These are phyloP conservation scores for Dinomys branickii DNA, from an alignment of 2,113 vertebrate species.

Conservation along the genomic window DNA sequence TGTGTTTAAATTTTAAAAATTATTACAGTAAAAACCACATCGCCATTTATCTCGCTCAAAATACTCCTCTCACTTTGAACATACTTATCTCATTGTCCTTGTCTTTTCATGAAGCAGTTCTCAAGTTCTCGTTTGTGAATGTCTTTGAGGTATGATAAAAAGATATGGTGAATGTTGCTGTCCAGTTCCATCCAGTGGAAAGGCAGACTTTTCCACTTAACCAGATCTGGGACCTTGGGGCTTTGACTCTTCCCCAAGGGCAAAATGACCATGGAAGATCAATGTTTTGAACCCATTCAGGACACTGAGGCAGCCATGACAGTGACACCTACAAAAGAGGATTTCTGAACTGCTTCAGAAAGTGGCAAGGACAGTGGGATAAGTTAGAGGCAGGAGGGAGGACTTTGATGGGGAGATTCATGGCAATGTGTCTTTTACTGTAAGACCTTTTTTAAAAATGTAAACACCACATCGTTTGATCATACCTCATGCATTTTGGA, in stretches of 20 bases:
- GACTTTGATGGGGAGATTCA: not conserved
- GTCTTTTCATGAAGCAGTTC: not conserved
- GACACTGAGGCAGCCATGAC: not conserved
- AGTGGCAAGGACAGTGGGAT: not conserved
- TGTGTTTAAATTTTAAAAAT: not conserved
- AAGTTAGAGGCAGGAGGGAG: not conserved
- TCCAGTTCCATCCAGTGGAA: not conserved
- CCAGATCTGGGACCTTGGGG: not conserved
- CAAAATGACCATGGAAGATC: not conserved
- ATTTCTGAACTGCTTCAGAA: not conserved
- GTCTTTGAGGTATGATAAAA: not conserved
- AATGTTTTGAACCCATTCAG: not conserved
- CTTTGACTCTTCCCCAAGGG: not conserved
- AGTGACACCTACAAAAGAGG: not conserved
- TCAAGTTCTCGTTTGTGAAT: not conserved
- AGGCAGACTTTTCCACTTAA: not conserved
- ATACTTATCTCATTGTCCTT: not conserved
- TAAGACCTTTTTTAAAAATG: not conserved
- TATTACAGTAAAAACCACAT: not conserved
- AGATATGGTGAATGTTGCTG: not conserved
- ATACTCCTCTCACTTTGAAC: not conserved
- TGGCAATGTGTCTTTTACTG: not conserved
- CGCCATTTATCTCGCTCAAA: not conserved
- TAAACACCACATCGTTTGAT: not conserved
- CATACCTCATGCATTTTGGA: not conserved